Conservation (phyloP, 2,888 invertebrate species). For the Erynnis tages region DNA sequence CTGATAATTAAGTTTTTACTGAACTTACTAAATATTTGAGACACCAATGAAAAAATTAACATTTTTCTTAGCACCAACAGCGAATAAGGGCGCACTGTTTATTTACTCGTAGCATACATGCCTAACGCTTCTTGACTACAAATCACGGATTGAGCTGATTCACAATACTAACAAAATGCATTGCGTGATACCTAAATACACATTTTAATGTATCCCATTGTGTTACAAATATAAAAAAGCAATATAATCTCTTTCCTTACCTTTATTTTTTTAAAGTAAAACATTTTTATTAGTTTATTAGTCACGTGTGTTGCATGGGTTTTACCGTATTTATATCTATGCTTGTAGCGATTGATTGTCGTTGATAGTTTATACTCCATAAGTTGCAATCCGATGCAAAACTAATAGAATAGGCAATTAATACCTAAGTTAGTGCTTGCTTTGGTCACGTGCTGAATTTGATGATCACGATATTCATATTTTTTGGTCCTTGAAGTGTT, state of each 20-base stretch:
- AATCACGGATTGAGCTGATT: slow-evolving; percentile 14
- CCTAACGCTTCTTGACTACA: slow-evolving; percentile 21
- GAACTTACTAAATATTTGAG: background rate
- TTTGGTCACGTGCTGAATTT: slow-evolving; percentile 28
- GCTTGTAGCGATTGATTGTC: too few relatives aligned
- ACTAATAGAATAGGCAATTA: slow-evolving; percentile 7
- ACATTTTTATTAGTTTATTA: background rate
- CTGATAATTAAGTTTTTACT: too few relatives aligned
- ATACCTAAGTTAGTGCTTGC: slow-evolving; percentile 16
- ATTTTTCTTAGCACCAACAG: slow-evolving; percentile 25
- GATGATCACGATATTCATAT: slow-evolving; percentile 71
- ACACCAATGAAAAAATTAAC: background rate
- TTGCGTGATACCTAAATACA: slow-evolving; percentile 23
- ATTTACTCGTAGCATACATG: slow-evolving; percentile 21
- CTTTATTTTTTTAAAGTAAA: background rate
- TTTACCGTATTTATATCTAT: too few relatives aligned
- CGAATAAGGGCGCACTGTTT: slow-evolving; percentile 16
- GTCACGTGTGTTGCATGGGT: background rate
- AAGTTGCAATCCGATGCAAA: slow-evolving; percentile 3
- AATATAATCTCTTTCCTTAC: background rate
- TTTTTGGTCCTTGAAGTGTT: slow-evolving; percentile 55
- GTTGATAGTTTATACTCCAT: background rate
- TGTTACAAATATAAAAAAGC: slow-evolving; percentile 14
- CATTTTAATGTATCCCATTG: slow-evolving; percentile 12
- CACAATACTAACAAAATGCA: slow-evolving; percentile 23